These are phyloP conservation scores for Arctia plantaginis DNA, from an alignment of 2,888 invertebrate genomes.

Conservation along the genomic window DNA sequence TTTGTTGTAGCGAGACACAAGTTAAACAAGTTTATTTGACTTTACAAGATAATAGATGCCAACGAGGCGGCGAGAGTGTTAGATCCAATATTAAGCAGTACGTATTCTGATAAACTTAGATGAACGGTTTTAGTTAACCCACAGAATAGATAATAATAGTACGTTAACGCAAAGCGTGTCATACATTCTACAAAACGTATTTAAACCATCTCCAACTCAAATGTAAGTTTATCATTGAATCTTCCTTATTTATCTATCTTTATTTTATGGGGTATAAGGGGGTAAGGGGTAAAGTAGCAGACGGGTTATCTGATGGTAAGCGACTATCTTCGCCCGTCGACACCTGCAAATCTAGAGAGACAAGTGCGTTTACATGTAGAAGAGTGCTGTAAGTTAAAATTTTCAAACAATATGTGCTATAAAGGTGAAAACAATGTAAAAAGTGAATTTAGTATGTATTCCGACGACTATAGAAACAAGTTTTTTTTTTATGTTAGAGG, in stretches of 20 bases:
- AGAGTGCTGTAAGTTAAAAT: too few species aligned
- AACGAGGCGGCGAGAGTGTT: slow-evolving; percentile 2
- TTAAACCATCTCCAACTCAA: neutral
- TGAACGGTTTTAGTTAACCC: neutral
- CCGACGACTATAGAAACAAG: too few species aligned
- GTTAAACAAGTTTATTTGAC: slow-evolving; percentile 61
- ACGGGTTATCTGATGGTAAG: too few species aligned
- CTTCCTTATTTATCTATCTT: neutral
- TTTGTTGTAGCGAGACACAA: slow-evolving; percentile 58
- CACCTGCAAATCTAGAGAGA: too few species aligned
- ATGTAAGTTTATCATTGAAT: neutral
- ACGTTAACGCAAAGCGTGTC: neutral
- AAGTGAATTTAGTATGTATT: too few species aligned
- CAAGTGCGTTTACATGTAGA: too few species aligned
- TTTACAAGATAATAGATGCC: slow-evolving; percentile 59
- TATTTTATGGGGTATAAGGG: neutral
- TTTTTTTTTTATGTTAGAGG: too few species aligned
- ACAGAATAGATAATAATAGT: too few species aligned
- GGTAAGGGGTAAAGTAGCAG: too few species aligned
- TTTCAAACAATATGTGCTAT: too few species aligned
- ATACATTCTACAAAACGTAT: neutral
- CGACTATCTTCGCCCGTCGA: too few species aligned
- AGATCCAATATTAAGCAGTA: slow-evolving; percentile 10
- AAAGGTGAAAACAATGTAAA: too few species aligned
- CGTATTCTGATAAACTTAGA: slow-evolving; percentile 4